phyloP scores from a whole-genome alignment of 1,140 invertebrate genomes.

The Notospermus geniculatus region DNA sequence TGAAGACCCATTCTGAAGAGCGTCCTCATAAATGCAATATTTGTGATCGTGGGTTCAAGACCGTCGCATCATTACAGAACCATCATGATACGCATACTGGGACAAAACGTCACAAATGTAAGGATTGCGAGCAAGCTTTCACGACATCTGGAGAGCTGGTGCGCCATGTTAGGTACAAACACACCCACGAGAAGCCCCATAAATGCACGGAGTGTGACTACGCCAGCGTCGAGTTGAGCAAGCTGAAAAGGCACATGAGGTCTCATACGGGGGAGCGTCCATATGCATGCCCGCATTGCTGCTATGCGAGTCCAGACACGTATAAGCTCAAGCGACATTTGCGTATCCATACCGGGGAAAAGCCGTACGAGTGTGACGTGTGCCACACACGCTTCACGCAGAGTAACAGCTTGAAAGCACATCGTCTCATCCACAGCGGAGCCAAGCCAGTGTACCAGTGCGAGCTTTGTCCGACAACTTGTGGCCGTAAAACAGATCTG shows the following conservation, averaged over 20 bases:
- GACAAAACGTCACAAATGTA: slow-evolving; percentile 86
- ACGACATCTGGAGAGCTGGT: slow-evolving; percentile 94
- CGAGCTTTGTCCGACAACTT: slow-evolving; percentile 92
- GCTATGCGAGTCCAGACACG: slow-evolving; percentile 95
- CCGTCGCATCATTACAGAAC: slow-evolving; percentile 87
- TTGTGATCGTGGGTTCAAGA: slow-evolving; percentile 94
- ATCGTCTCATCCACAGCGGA: slow-evolving; percentile 90
- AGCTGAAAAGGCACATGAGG: slow-evolving; percentile 87
- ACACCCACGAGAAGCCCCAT: slow-evolving; percentile 94
- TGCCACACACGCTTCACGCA: slow-evolving; percentile 86
- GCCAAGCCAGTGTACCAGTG: slow-evolving; percentile 95
- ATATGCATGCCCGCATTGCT: slow-evolving; percentile 84
- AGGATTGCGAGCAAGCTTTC: slow-evolving; percentile 88
- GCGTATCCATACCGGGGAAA: slow-evolving; percentile 89
- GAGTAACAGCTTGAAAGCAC: slow-evolving; percentile 79
- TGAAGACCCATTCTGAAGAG: slow-evolving; percentile 94
- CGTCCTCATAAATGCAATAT: slow-evolving; percentile 91
- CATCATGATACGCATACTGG: slow-evolving; percentile 97
- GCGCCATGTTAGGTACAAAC: slow-evolving; percentile 78
- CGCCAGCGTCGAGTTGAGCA: slow-evolving; percentile 89
- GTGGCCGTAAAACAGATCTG: slow-evolving; percentile 93
- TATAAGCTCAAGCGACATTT: slow-evolving; percentile 92
- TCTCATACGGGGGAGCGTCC: slow-evolving; percentile 72
- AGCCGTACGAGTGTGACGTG: slow-evolving; percentile 86
- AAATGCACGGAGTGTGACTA: slow-evolving; percentile 94